Evolutionary conservation across 1,140 invertebrate genomes (phyloP).

Genomic region (Melipona quadrifasciata): DNA sequence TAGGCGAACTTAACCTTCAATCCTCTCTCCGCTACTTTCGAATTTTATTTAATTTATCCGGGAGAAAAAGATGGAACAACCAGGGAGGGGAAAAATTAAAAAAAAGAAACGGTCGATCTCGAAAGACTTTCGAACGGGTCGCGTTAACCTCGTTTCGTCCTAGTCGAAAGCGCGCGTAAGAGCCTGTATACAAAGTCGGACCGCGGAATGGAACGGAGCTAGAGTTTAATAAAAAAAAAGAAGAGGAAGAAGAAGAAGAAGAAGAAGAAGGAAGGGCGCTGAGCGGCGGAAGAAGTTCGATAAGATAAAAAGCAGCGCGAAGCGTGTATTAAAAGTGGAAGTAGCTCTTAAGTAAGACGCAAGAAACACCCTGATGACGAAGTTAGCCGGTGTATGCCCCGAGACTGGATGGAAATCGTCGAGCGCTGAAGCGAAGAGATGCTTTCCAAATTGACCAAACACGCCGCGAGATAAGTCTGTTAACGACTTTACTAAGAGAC

Average conservation of each 20-base stretch:
- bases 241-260: not conserved
- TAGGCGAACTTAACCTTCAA: not conserved
- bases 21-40: not conserved
- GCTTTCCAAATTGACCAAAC: constrained; percentile 63
- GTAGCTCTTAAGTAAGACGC: constrained; percentile 55
- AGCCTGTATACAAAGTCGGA: not conserved
- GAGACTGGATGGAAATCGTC: constrained; percentile 23
- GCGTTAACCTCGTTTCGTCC: constrained; percentile 23
- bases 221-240: not conserved
- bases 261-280: not conserved
- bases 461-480: constrained; percentile 63
- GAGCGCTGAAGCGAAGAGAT: constrained; percentile 40
- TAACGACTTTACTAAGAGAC: constrained; percentile 51
- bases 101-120: constrained; percentile 19
- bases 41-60: constrained; percentile 32
- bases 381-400: constrained; percentile 7
- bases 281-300: constrained; percentile 31
- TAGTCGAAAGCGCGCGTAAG: not conserved
- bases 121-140: constrained; percentile 24
- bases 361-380: constrained; percentile 24
- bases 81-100: too few species aligned
- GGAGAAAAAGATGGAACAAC: constrained; percentile 7
- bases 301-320: constrained; percentile 60
- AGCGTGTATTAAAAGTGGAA: constrained; percentile 64
- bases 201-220: not conserved